Evolutionary conservation across 2,113 vertebrate genomes (phyloP), one percentile per base, ranked within the genome.

Genomic region (Cyanoramphus novaezelandiae): DNA sequence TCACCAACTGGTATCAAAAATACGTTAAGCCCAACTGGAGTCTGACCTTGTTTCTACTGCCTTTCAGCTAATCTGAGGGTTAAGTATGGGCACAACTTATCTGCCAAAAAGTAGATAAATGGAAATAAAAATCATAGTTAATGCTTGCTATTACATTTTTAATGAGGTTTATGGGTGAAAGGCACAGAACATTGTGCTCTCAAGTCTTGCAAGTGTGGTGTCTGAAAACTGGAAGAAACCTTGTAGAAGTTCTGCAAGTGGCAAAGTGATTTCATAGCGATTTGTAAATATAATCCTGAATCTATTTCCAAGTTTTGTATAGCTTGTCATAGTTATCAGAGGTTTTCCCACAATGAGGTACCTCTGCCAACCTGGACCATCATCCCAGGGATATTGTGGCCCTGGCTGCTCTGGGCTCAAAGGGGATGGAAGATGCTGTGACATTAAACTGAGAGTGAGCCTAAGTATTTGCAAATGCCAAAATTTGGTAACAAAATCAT

Each of bases 141-240:
- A 2, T 52, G 35, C 8, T 41, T 71, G 17, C 27, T 78, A 0
- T n/a, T 64, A 47, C 29, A 28, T 10, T 83, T 92, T 60, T 62
- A 52, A 21, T 52, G 31, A 49, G 50, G 11, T 35, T 65, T 62
- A 33, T 28, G 15, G 29, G 13, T 64, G 49, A 85, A 67, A 91
- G 3, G 8, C 31, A 4, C 12, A 17, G 19, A 31, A 44, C 11
- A 19, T 8, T 46, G 44, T 1, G 3, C 23, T 63, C 44, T 28
- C 0, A 0, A 63, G 3, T 25, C 8, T 82, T 31, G 7, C 29
- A 50, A 46, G 5, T 28, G 46, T 71, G 71, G 25, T n/a, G 7
- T 31, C 29, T 33, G 13, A 37, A 57, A 81, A 12, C 15, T 9
- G 24, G 41, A 43, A 50, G 46, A 78, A 88, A 63, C 25, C 13